A percentile compares a stretch with the other conserved stretches of the same genome.
phyloP scores from a whole-genome alignment of 2,888 invertebrate genomes.

The Folsomia manolachei region DNA sequence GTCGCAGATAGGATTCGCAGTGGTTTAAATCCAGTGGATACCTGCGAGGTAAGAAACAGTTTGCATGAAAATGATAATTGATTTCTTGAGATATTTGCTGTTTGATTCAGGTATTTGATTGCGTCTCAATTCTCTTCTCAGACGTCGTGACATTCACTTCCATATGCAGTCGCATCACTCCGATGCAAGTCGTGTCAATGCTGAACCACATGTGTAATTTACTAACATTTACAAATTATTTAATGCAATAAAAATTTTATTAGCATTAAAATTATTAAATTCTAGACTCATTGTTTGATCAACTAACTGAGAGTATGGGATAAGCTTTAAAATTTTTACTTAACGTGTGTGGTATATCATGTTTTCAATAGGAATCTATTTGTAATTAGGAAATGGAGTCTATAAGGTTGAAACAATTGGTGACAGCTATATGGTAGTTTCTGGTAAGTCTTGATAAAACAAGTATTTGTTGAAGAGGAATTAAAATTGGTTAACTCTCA shows the following conservation, averaged over 20 bases:
- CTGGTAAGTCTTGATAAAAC: no score
- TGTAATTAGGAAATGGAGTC: constrained; percentile 73
- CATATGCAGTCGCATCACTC: constrained; percentile 91
- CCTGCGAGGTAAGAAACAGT: constrained; percentile 77
- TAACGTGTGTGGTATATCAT: background rate
- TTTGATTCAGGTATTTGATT: constrained; percentile 80
- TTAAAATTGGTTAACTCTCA: no score
- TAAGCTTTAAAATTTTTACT: background rate
- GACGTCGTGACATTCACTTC: constrained; percentile 97
- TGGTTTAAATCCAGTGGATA: constrained; percentile 85
- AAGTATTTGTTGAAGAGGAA: no score
- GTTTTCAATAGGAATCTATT: no score
- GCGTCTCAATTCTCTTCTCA: constrained; percentile 92
- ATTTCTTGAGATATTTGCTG: background rate
- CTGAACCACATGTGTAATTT: constrained; percentile 83
- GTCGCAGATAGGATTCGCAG: constrained; percentile 86
- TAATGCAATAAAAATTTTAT: background rate
- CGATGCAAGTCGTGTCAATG: constrained; percentile 97
- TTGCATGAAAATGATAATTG: background rate
- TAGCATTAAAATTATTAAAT: no score
- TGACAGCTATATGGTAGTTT: constrained; percentile 97
- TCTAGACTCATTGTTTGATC: constrained; percentile 97
- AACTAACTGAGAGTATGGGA: constrained; percentile 70
- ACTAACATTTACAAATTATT: no score
- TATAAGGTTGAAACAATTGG: constrained; percentile 97